Base-by-base conservation (phyloP, 2,888 invertebrate species). In the Acanthosepion esculentum region DNA sequence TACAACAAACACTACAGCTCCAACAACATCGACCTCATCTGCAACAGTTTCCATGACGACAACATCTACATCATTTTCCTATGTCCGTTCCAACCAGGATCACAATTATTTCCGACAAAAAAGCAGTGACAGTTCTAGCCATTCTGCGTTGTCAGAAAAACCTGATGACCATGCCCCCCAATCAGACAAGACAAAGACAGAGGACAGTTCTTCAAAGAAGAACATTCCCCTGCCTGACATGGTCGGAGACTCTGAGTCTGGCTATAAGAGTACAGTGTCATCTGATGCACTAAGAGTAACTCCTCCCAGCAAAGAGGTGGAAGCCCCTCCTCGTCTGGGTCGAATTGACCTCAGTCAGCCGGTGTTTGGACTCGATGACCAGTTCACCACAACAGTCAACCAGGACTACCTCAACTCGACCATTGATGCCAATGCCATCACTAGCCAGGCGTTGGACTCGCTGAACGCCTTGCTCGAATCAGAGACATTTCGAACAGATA, bases 21-120 rank as follows among this genome's bases (percentile, higher is more conserved):
- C 93, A 50, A 93, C 48, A 50, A n/a, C 48, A 26, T 50, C 93
- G 1, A 18, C 7, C 15, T 50, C 93, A 50, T 92, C 92, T 26
- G 48, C 7, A 48, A 48, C 48, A 48, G 48, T 41, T 48, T 92
- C 41, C 48, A 92, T 29, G 29, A 48, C 48, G 26, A 41, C 93
- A 29, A n/a, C 78, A 78, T 33, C 93, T 93, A 50, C 93, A 50
- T 92, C 92, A 48, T 33, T n/a, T 78, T 78, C 78, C n/a, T 78
- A 78, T 33, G n/a, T n/a, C n/a, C 50, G 93, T 93, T 93, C 93
- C 29, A 93, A 93, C 53, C 93, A 93, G 53, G 97, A 97, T 95
- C 97, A 97, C 95, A 96, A 96, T 64, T 97, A 97, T 95, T 96
- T 96, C 95, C 95, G 95, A 94, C 96, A 96, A 95, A 96, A 96